Conservation (phyloP, 2,113 vertebrate species). For the Phalacrocorax brasilianus region DNA sequence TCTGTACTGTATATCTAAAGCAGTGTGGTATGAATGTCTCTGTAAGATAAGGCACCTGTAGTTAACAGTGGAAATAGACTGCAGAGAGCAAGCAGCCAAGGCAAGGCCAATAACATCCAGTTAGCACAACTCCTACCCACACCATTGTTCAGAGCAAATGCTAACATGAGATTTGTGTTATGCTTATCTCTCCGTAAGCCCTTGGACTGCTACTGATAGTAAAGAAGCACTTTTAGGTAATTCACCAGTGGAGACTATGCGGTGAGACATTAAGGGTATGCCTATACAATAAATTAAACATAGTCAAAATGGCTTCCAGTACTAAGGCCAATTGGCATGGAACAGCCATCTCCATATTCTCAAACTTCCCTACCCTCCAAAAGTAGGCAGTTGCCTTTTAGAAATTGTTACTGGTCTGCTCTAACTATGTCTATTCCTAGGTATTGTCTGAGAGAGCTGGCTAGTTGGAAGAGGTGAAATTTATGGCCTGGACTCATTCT, state of each 20-base stretch:
- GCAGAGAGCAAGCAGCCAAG: not conserved
- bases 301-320: not conserved
- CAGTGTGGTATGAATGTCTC: not conserved
- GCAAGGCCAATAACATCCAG: not conserved
- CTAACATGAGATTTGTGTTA: not conserved
- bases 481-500: not conserved
- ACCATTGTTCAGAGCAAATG: not conserved
- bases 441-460: not conserved
- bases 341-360: not conserved
- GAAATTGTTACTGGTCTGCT: not conserved
- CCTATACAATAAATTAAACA: not conserved
- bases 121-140: not conserved
- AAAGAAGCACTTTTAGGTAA: not conserved
- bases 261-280: not conserved
- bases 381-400: not conserved
- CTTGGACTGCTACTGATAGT: not conserved
- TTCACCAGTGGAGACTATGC: not conserved
- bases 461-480: not conserved
- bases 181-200: not conserved
- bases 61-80: not conserved
- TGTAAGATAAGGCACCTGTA: not conserved
- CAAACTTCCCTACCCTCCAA: not conserved
- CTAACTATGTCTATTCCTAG: not conserved
- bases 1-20: not conserved
- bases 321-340: not conserved